Base-by-base conservation (phyloP, 2,113 vertebrate species). In the Zosterops japonicus region DNA sequence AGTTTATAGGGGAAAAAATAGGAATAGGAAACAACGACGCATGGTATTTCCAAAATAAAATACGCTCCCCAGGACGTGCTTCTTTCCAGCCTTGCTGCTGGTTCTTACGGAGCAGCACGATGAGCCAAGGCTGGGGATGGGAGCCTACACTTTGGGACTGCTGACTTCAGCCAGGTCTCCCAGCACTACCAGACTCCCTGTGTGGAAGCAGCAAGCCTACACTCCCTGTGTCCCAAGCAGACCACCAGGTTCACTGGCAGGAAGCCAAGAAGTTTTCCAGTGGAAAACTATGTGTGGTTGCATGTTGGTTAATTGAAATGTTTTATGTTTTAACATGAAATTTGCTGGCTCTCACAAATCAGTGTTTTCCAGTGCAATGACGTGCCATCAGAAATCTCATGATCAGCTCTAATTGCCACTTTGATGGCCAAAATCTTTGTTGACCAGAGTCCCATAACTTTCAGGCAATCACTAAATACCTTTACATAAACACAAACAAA, bases 11-110 rank as follows among this genome's bases (percentile, higher is more conserved):
- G 85, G 83, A 69, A 92, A 93, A 95, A 93, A 71, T 87, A 91
- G 83, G 89, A 95, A 70, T 92, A 94, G 94, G 94, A 96, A 97
- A 95, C 89, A 97, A 93, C 96, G 96, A 97, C 69, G 24, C 80
- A 68, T 68, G 28, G 22, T 86, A 89, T 87, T 95, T 96, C 93
- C 86, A 96, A 94, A 96, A 89, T 90, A 89, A 94, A 94, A 81
- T 44, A 33, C 3, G 0, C 24, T 96, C 33, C 72, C 33, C 41
- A 27, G 71, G 71, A 87, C 2, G 0, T 91, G 72, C 52, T 92
- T 47, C 76, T 92, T 89, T 84, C 77, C 83, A 94, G 86, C 44
- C 52, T 78, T 10, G 2, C 35, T 93, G 80, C 59, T 92, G 96
- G 33, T 22, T 89, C 86, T 92, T 71, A 92, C 0, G 0, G 79